Percentiles rank a stretch among this genome's conserved stretches.
Evolutionary conservation across 2,113 vertebrate species (phyloP).

Genomic region (Pontoporia blainvillei): DNA sequence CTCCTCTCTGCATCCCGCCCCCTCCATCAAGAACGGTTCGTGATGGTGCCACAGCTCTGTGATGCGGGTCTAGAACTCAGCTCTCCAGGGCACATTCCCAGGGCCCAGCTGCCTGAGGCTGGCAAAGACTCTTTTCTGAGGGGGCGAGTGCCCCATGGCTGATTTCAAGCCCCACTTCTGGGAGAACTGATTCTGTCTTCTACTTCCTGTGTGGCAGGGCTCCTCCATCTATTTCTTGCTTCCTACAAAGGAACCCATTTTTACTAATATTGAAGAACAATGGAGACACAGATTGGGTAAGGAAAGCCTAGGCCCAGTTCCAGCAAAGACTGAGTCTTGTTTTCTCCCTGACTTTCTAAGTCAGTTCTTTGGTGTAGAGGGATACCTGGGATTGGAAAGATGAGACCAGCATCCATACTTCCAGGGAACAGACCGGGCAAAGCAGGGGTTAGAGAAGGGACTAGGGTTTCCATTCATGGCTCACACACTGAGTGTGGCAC

Average conservation of each 20-base stretch:
- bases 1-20: not conserved
- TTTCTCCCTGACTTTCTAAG: not conserved
- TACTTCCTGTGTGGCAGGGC: no score
- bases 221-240: not conserved
- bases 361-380: not conserved
- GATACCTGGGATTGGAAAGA: not conserved
- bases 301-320: not conserved
- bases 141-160: not conserved
- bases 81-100: no score
- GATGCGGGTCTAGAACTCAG: not conserved
- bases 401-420: not conserved
- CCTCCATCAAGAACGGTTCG: accelerated
- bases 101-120: not conserved
- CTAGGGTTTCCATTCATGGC: not conserved
- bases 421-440: not conserved
- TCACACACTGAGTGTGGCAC: not conserved
- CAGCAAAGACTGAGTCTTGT: not conserved
- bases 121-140: not conserved
- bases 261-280: not conserved
- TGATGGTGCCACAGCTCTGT: not conserved
- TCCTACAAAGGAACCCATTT: not conserved
- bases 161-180: not conserved
- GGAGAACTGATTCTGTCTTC: accelerated
- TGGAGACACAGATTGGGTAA: not conserved
- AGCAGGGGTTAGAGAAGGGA: not conserved